These are phyloP conservation scores for Mesoligia furuncula DNA, from an alignment of 2,888 invertebrate genomes.

Conservation along the genomic window DNA sequence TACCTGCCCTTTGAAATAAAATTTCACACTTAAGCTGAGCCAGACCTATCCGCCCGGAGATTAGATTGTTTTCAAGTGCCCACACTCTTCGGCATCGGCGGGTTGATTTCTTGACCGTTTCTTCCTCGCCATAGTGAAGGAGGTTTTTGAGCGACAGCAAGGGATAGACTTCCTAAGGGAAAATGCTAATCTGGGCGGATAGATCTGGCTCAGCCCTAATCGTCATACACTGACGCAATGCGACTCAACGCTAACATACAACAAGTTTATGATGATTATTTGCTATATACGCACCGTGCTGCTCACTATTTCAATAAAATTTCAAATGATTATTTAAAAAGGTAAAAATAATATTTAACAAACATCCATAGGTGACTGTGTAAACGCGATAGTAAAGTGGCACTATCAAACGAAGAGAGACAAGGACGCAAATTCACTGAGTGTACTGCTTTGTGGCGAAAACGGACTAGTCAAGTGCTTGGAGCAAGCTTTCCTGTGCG, in stretches of 20 bases:
- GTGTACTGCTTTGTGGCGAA: conserved; percentile 98
- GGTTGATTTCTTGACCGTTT: background rate
- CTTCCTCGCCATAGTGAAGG: too few relatives aligned
- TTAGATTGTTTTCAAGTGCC: background rate
- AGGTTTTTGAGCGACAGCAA: background rate
- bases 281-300: conserved; percentile 23
- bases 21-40: background rate
- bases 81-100: background rate
- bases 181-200: background rate
- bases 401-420: conserved; percentile 97
- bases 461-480: conserved; percentile 97
- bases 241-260: conserved; percentile 14
- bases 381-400: conserved; percentile 99
- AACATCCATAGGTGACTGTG: conserved; percentile 94
- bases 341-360: background rate
- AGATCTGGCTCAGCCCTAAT: background rate
- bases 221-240: background rate
- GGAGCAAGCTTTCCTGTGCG: conserved; percentile 98
- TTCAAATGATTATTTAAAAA: background rate
- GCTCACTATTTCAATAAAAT: conserved; percentile 28
- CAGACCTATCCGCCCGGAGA: background rate
- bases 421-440: conserved; percentile 95
- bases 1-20: background rate
- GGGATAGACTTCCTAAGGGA: background rate
- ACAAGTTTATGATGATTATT: background rate